Evolutionary conservation across 2,113 vertebrate genomes (phyloP).

Genomic region (Triplophysa dalaica): DNA sequence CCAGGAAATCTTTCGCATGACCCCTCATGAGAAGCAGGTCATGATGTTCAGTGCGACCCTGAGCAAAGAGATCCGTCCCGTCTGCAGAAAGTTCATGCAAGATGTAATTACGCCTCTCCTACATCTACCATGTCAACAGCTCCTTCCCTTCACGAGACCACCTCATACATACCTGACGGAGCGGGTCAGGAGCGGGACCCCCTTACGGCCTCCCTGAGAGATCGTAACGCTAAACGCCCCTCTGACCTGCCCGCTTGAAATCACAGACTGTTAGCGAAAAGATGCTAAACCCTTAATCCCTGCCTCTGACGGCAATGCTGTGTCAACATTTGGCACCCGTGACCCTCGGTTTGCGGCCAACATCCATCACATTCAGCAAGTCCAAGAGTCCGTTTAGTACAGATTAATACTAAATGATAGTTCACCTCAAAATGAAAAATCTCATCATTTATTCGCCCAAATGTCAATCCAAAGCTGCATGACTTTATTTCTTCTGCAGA

Average conservation of each 20-base stretch:
- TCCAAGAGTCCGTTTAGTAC: background rate
- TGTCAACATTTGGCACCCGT: constrained; percentile 8
- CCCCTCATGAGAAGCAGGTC: constrained; percentile 85
- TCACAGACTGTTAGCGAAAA: constrained; percentile 13
- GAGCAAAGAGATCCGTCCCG: constrained; percentile 84
- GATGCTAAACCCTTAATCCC: constrained; percentile 33
- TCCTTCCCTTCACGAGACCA: constrained; percentile 54
- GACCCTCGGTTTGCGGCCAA: background rate
- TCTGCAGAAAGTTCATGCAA: constrained; percentile 89
- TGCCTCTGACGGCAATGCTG: constrained; percentile 6
- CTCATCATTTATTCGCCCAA: too few relatives aligned
- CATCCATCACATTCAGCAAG: background rate
- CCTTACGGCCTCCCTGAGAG: background rate
- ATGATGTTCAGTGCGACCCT: constrained; percentile 89
- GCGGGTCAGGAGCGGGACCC: background rate
- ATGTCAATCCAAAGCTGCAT: too few relatives aligned
- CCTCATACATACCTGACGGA: constrained; percentile 31
- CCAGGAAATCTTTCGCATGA: constrained; percentile 87
- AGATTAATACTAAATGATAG: background rate
- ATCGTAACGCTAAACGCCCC: background rate
- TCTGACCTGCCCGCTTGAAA: background rate
- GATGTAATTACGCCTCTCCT: constrained; percentile 79
- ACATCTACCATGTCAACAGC: constrained; percentile 68
- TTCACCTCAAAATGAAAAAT: too few relatives aligned
- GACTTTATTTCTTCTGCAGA: too few relatives aligned